Evolutionary conservation across 2,797 vertebrate genomes (phyloP), one percentile per base, ranked within the genome.

Genomic region (Galagoides demidoff): DNA sequence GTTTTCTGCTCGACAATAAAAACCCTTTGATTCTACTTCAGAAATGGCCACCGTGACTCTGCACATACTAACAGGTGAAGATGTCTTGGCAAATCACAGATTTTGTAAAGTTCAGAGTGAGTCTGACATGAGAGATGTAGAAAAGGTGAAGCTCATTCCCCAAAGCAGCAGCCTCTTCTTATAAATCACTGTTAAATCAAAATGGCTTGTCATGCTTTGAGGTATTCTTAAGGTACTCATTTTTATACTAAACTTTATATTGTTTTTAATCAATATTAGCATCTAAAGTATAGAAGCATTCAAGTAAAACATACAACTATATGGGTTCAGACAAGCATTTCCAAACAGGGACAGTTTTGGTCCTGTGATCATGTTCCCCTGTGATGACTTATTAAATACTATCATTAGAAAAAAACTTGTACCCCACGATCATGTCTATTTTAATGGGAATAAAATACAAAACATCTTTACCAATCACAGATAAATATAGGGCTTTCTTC

Each of bases 21-120:
- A 90, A 37, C 27, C 64, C 49, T 91, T 92, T 82, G 89, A 94
- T 95, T 97, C 9, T 1, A 8, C 79, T 93, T 93, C 27, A 66
- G 78, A 93, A 82, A 92, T 22, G 20, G 20, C 45, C 81, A 83
- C 5, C 34, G n/a, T 89, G 14, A n/a, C 13, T 64, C 77, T 59
- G n/a, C 55, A 11, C 64, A 16, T 0, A 45, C 59, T 70, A 49
- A 78, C 31, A 87, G 61, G 74, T 70, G 29, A 43, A 31, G 23
- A 17, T 29, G 25, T 89, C 66, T 76, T 61, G 29, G 85, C 79
- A 78, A 89, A 79, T 64, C 11, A 82, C 8, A 78, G 45, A 76
- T 85, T 85, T 82, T 7, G 2, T 66, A 29, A 85, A 94, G n/a
- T 85, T 95, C 63, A 64, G 74, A 85, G 55, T 92, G n/a, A 27